Percentiles rank a stretch among this genome's conserved stretches.
phyloP scores from a whole-genome alignment of 2,113 vertebrate genomes.

The Eublepharis macularius region DNA sequence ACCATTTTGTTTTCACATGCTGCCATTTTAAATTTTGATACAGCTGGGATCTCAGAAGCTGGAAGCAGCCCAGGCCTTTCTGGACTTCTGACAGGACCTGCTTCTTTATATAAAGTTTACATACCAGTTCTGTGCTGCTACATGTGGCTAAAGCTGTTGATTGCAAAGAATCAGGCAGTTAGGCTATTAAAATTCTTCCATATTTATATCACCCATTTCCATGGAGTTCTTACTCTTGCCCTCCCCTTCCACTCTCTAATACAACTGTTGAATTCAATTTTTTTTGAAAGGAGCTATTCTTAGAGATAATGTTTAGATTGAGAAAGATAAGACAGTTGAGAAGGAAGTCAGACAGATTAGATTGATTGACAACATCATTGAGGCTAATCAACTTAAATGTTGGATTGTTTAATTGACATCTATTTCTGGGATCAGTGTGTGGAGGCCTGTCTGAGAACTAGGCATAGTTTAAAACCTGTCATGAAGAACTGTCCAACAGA shows the following conservation, averaged over 20 bases:
- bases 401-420: constrained; percentile 19
- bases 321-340: neutral
- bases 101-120: neutral
- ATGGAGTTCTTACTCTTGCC: neutral
- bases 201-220: neutral
- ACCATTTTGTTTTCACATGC: no score
- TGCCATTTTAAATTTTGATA: no score
- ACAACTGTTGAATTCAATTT: neutral
- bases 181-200: neutral
- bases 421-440: neutral
- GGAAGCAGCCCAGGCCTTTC: no score
- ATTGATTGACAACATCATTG: constrained; percentile 30
- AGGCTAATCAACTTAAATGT: constrained; percentile 21
- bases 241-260: neutral
- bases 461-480: neutral
- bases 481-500: neutral
- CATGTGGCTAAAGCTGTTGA: neutral
- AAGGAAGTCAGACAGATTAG: constrained; percentile 1
- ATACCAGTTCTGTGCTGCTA: no score
- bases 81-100: neutral
- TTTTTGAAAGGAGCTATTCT: constrained; percentile 22
- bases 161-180: neutral
- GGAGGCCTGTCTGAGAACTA: neutral
- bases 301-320: constrained; percentile 24
- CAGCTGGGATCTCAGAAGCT: no score